phyloP scores from a whole-genome alignment of 1,140 invertebrate species.

The Chironomus striatipennis region DNA sequence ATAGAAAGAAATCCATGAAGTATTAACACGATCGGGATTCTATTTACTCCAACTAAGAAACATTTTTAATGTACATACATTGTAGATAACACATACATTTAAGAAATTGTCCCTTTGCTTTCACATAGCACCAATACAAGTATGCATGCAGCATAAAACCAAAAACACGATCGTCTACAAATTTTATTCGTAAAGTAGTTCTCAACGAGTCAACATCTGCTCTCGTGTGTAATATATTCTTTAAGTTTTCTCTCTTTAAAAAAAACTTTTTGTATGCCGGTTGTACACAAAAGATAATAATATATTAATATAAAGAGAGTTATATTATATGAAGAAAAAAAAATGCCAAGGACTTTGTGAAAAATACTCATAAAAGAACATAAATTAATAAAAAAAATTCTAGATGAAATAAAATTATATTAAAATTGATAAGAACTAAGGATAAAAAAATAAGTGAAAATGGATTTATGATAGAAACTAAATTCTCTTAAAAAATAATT shows the following conservation, averaged over 20 bases:
- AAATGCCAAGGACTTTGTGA: constrained; percentile 6
- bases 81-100: constrained; percentile 11
- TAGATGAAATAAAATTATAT: background rate
- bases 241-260: background rate
- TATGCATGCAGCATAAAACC: constrained; percentile 4
- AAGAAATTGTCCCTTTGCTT: background rate
- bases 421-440: too few species aligned
- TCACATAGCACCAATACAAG: background rate
- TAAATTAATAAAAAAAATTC: background rate
- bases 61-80: background rate
- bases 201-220: constrained; percentile 20
- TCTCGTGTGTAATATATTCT: background rate
- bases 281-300: background rate
- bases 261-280: constrained; percentile 6
- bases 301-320: background rate
- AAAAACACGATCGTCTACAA: constrained; percentile 17
- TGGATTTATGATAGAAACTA: background rate
- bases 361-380: background rate
- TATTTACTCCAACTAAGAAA: background rate
- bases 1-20: background rate
- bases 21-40: background rate
- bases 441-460: background rate
- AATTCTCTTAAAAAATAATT: constrained; percentile 4
- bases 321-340: background rate
- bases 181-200: constrained; percentile 17